Evolutionary conservation across 1,140 invertebrate species (phyloP).

Genomic region (Cepaea nemoralis): DNA sequence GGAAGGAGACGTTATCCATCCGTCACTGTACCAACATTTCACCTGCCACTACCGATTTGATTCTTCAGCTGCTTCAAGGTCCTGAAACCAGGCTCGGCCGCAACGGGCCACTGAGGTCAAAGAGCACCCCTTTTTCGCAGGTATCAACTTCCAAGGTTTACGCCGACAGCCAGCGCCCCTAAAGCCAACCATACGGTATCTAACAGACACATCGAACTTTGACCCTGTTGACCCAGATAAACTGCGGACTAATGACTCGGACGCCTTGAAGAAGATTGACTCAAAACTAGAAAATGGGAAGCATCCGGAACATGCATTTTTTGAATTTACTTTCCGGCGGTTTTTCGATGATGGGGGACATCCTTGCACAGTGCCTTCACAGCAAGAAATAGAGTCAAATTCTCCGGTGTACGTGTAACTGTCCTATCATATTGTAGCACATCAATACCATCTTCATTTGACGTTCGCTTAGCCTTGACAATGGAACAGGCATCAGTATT

Average conservation of each 20-base stretch:
- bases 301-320: conserved; percentile 92
- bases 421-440: neutral
- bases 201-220: conserved; percentile 92
- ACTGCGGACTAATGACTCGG: conserved; percentile 78
- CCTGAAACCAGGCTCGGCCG: conserved; percentile 91
- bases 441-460: neutral
- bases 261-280: conserved; percentile 69
- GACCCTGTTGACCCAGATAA: conserved; percentile 85
- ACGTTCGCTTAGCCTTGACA: no score
- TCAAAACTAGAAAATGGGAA: conserved; percentile 81
- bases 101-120: conserved; percentile 94
- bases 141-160: conserved; percentile 89
- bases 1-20: conserved; percentile 89
- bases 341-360: conserved; percentile 85
- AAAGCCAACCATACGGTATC: conserved; percentile 92
- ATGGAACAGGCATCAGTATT: neutral
- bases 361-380: conserved; percentile 29
- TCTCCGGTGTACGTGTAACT: conserved; percentile 28
- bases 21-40: conserved; percentile 89
- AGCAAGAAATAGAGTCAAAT: conserved; percentile 26
- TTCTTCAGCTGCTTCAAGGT: conserved; percentile 89
- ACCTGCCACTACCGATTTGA: conserved; percentile 89
- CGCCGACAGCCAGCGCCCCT: conserved; percentile 90
- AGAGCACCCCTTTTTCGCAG: conserved; percentile 90
- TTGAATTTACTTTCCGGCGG: conserved; percentile 98